Conservation (phyloP, 2,888 invertebrate genomes). For the Pollenia amentaria region DNA sequence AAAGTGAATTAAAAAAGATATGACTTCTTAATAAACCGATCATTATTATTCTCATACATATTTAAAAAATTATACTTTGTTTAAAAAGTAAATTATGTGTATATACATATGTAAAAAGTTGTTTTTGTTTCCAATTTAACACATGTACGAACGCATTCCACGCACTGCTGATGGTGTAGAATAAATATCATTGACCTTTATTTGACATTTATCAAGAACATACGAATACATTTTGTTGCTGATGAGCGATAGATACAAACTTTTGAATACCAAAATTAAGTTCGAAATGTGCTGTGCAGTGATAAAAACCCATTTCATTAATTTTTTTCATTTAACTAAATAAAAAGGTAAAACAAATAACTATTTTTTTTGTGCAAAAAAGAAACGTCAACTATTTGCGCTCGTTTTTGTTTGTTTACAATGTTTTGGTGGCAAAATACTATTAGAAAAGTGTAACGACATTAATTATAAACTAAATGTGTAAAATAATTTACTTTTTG, state of each 20-base stretch:
- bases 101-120: neutral
- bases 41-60: neutral
- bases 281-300: constrained; percentile 14
- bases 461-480: constrained; percentile 19
- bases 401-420: constrained; percentile 56
- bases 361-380: neutral
- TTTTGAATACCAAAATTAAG: constrained; percentile 34
- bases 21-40: neutral
- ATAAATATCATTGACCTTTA: constrained; percentile 83
- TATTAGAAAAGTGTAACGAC: constrained; percentile 51
- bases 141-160: constrained; percentile 32
- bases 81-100: neutral
- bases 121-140: neutral
- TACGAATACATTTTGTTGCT: constrained; percentile 50
- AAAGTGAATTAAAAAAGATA: neutral
- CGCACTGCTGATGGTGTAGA: constrained; percentile 33
- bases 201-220: constrained; percentile 82
- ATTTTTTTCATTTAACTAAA: constrained; percentile 56
- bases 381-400: constrained; percentile 6
- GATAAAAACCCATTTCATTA: constrained; percentile 3
- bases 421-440: constrained; percentile 16
- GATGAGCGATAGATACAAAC: constrained; percentile 63
- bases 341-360: constrained; percentile 28
- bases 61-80: neutral
- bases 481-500: too few species aligned